These are phyloP conservation scores for Bos javanicus DNA, from an alignment of 2,113 vertebrate genomes.

Conservation along the genomic window DNA sequence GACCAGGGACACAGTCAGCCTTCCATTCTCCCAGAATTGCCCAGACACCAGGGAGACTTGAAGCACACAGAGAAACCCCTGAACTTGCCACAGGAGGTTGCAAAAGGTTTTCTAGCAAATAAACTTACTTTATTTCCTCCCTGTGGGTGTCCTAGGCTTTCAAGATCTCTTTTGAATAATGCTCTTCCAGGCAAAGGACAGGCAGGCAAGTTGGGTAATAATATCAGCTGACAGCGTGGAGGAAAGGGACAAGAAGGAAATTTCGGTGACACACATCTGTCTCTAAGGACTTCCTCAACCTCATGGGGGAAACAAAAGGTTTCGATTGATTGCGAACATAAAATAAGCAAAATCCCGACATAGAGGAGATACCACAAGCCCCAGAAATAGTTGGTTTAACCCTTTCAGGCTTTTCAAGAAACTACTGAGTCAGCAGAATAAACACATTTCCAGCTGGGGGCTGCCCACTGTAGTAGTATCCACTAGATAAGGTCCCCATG, in stretches of 20 bases:
- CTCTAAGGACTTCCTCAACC: neutral
- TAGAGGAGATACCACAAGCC: neutral
- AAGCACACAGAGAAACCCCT: neutral
- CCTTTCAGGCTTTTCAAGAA: neutral
- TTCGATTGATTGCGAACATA: neutral
- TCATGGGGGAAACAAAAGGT: neutral
- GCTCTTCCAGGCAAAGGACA: neutral
- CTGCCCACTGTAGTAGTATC: neutral
- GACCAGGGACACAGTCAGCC: neutral
- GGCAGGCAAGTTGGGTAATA: neutral
- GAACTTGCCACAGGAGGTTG: neutral
- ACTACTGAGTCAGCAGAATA: neutral
- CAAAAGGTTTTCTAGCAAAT: constrained; percentile 35
- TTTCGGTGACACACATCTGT: neutral
- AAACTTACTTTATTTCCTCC: constrained; percentile 2
- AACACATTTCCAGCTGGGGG: neutral
- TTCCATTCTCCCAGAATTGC: constrained; percentile 5
- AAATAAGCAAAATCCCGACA: neutral
- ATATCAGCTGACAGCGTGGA: neutral
- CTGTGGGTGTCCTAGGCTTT: neutral
- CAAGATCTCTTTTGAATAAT: neutral
- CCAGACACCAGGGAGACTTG: neutral
- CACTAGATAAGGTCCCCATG: neutral
- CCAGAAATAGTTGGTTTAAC: neutral
- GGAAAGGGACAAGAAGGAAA: neutral